Evolutionary conservation across 1,140 invertebrate genomes (phyloP), one percentile per base, ranked within the genome.

Genomic region (Bacillus rossius): DNA sequence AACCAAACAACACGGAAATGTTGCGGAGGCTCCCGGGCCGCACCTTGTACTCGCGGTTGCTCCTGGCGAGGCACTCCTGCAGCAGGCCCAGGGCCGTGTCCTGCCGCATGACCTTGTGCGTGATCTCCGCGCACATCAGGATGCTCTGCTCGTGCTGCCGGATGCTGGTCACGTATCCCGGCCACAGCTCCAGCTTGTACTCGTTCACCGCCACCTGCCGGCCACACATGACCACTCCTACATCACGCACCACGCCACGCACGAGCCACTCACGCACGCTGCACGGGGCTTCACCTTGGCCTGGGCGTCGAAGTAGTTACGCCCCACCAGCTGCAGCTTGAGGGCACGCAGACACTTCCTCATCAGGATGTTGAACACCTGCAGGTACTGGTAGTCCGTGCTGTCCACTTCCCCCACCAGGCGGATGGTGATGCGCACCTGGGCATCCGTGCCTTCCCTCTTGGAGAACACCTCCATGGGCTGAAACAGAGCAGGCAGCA

Each of bases 151-250:
- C 89, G 66, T 89, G 84, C 63, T 92, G 87, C 14, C 88, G 78
- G 37, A 94, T 92, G 0, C 87, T 84, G 0, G 89, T 91, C 14
- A 85, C 69, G 72, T 89, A 88, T 0, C 89, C 89, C 0, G 89
- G 89, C 89, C 88, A 91, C 0, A 86, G 37, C 64, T 83, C 78
- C 17, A 92, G 69, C 62, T 80, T 76, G 45, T 69, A 73, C 64
- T 80, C 59, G 61, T 66, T 41, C 2, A 81, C 56, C 47, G 65
- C 55, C n/a, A 76, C 66, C 69, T 75, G 51, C 47, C 47, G 34
- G 16, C 17, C 47, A 17, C 10, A 23, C 29, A 34, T n/a, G n/a
- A n/a, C n/a, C n/a, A n/a, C n/a, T n/a, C n/a, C n/a, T n/a, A n/a
- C n/a, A n/a, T n/a, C n/a, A n/a, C n/a, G n/a, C n/a, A n/a, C n/a